phyloP scores from a whole-genome alignment of 2,888 invertebrate genomes.

The Pilophorus perplexus region DNA sequence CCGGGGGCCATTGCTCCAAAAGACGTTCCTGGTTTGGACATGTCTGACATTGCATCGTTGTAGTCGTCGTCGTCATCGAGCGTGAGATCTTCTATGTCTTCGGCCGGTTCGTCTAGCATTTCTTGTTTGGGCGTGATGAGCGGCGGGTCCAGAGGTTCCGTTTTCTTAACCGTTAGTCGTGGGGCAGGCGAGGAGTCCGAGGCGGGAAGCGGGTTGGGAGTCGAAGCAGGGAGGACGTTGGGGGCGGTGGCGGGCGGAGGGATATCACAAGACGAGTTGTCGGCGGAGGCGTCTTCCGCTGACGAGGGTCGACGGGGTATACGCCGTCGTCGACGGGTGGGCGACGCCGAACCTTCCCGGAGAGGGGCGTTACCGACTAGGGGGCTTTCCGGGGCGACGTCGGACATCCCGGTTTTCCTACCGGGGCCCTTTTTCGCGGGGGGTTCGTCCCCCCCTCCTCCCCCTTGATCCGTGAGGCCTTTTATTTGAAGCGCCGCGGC shows the following conservation, averaged over 20 bases:
- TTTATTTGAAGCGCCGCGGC: conserved; percentile 90
- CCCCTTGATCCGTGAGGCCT: conserved; percentile 55
- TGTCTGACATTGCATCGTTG: conserved; percentile 62
- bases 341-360: conserved; percentile 43
- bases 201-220: conserved; percentile 26
- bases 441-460: conserved; percentile 44
- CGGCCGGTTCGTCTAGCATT: conserved; percentile 55
- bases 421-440: conserved; percentile 44
- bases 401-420: conserved; percentile 39
- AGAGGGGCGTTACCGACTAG: conserved; percentile 44
- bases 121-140: conserved; percentile 71
- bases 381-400: conserved; percentile 41
- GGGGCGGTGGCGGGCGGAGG: conserved; percentile 40
- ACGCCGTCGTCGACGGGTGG: conserved; percentile 34
- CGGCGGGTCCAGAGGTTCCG: conserved; percentile 46
- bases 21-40: conserved; percentile 70
- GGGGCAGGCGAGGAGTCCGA: conserved; percentile 19
- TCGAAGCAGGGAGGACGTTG: conserved; percentile 22
- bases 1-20: conserved; percentile 48
- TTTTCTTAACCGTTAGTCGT: conserved; percentile 46
- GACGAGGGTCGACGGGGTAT: conserved; percentile 37
- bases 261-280: conserved; percentile 44
- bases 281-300: conserved; percentile 36
- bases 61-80: conserved; percentile 67
- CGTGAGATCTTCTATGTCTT: conserved; percentile 74